These are phyloP conservation scores for Elaeidobius kamerunicus DNA, from an alignment of 2,888 invertebrate species.

Conservation along the genomic window DNA sequence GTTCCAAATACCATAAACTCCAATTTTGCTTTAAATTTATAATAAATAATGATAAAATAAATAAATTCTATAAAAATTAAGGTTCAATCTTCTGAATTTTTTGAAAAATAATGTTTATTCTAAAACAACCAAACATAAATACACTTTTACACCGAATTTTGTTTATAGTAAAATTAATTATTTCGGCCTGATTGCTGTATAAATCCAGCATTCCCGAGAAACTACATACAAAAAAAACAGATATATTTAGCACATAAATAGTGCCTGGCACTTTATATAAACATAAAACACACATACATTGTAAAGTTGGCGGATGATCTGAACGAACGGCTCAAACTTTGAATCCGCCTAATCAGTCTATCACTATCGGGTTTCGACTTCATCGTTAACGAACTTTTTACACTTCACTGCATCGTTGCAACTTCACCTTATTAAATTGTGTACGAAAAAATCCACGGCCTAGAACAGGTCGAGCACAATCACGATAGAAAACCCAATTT, in stretches of 20 bases:
- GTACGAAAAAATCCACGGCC: constrained; percentile 1
- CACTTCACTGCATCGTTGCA: constrained; percentile 12
- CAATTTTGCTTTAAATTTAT: too few species aligned
- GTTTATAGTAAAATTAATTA: too few species aligned
- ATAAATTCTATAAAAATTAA: too few species aligned
- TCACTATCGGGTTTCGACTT: constrained; percentile 4
- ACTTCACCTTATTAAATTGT: constrained; percentile 9
- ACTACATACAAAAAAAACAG: too few species aligned
- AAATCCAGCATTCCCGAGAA: too few species aligned
- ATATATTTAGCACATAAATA: not conserved
- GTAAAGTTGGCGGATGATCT: constrained; percentile 3
- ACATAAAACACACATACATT: constrained; percentile 13
- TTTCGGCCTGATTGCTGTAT: too few species aligned
- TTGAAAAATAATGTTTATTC: too few species aligned
- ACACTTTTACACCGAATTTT: too few species aligned
- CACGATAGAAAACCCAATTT: constrained; percentile 18
- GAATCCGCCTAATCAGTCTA: not conserved
- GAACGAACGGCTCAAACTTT: not conserved
- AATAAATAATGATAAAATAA: too few species aligned
- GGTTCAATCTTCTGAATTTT: too few species aligned
- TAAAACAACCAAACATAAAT: too few species aligned
- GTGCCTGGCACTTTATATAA: not conserved
- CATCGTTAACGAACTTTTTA: constrained; percentile 9
- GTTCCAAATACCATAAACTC: not conserved
- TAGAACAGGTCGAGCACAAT: constrained; percentile 19